These are phyloP conservation scores for Leptobrachium leishanense DNA, from an alignment of 2,113 vertebrate species.

Conservation along the genomic window DNA sequence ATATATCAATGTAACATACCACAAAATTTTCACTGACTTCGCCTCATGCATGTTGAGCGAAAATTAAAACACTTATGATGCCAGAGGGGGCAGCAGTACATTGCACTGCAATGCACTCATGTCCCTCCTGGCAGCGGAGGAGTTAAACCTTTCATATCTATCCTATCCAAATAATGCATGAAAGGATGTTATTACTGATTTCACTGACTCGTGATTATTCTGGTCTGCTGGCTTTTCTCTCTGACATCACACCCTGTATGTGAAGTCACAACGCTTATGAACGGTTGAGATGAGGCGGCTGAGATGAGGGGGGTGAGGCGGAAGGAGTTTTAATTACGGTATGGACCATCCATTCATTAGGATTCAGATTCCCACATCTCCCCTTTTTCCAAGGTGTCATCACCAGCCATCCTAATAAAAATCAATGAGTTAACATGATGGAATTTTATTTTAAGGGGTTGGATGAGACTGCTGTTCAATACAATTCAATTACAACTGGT, in stretches of 20 bases:
- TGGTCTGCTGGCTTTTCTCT: constrained; percentile 12
- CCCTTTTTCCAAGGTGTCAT: background rate
- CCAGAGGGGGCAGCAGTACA: background rate
- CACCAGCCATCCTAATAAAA: background rate
- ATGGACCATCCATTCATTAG: constrained; percentile 34
- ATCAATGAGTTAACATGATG: background rate
- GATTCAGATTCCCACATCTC: constrained; percentile 35
- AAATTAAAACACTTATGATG: background rate
- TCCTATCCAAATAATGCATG: background rate
- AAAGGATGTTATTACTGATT: background rate
- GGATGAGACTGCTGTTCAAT: too few species aligned
- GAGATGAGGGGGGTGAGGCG: constrained; percentile 8
- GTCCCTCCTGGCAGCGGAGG: background rate
- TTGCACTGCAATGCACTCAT: background rate
- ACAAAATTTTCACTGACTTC: too few species aligned
- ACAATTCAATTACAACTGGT: too few species aligned
- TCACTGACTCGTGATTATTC: background rate
- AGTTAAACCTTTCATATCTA: background rate
- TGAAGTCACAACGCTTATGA: constrained; percentile 17
- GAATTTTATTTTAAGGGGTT: background rate
- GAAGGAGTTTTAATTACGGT: constrained; percentile 33
- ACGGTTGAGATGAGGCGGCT: background rate
- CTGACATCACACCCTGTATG: constrained; percentile 35
- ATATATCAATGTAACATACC: too few species aligned
- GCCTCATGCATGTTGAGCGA: background rate